Evolutionary conservation across 2,797 vertebrate species (phyloP).

Genomic region (Lacerta bilineata): DNA sequence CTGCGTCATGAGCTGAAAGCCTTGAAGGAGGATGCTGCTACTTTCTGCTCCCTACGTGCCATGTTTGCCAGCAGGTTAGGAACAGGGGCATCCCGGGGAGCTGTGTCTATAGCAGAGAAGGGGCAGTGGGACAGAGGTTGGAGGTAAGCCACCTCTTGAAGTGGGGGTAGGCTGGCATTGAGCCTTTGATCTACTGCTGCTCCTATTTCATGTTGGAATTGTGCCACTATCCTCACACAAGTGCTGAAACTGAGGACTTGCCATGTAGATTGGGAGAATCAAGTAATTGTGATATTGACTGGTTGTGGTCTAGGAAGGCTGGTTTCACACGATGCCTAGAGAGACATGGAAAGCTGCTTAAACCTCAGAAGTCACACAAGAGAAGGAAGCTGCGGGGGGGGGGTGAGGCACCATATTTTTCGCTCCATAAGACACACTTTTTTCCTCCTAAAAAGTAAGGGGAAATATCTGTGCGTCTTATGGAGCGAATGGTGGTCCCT

Average conservation of each 20-base stretch:
- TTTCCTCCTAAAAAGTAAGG: too few species aligned
- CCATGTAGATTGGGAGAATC: too few species aligned
- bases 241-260: neutral
- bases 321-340: neutral
- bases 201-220: too few species aligned
- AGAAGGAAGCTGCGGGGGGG: neutral
- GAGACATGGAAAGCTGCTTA: neutral
- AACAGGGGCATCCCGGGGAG: neutral
- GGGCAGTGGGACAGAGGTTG: neutral
- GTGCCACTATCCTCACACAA: neutral
- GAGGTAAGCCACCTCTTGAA: neutral
- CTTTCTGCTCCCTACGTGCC: constrained; percentile 88
- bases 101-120: neutral
- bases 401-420: too few species aligned
- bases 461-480: too few species aligned
- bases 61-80: constrained; percentile 90
- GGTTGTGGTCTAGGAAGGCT: neutral
- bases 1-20: constrained; percentile 89
- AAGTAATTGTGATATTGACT: neutral
- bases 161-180: neutral
- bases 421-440: too few species aligned
- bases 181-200: neutral
- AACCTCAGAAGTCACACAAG: neutral
- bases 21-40: constrained; percentile 89
- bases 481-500: too few species aligned